Percentiles rank a stretch among this genome's conserved stretches.
Evolutionary conservation across 1,140 invertebrate genomes (phyloP).

Genomic region (Linepithema humile): DNA sequence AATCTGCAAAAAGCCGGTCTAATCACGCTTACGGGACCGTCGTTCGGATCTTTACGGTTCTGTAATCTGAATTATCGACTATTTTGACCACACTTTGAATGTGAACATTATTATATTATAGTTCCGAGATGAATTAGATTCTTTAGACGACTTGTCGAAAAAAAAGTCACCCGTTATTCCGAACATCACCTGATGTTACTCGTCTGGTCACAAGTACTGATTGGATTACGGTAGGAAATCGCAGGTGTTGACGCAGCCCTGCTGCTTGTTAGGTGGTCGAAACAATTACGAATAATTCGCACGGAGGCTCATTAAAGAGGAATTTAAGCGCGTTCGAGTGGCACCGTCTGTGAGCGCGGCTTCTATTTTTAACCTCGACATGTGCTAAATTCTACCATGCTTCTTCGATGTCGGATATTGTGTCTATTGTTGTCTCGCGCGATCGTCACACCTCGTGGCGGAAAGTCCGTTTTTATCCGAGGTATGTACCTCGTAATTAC

Average conservation of each 20-base stretch:
- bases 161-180: neutral
- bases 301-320: neutral
- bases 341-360: neutral
- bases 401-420: neutral
- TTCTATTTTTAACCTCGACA: slow-evolving; percentile 21
- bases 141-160: neutral
- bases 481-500: neutral
- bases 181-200: neutral
- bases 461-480: neutral
- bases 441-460: neutral
- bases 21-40: neutral
- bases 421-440: neutral
- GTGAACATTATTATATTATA: neutral
- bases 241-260: neutral
- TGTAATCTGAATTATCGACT: neutral
- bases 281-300: neutral
- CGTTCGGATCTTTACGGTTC: neutral
- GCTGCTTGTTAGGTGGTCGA: neutral
- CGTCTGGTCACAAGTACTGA: neutral
- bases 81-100: neutral
- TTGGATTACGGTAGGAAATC: neutral
- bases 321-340: neutral
- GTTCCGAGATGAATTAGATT: neutral
- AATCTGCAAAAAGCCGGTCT: neutral
- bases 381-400: slow-evolving; percentile 10